phyloP scores from a whole-genome alignment of 2,113 vertebrate species.

The Formicarius rufipectus region DNA sequence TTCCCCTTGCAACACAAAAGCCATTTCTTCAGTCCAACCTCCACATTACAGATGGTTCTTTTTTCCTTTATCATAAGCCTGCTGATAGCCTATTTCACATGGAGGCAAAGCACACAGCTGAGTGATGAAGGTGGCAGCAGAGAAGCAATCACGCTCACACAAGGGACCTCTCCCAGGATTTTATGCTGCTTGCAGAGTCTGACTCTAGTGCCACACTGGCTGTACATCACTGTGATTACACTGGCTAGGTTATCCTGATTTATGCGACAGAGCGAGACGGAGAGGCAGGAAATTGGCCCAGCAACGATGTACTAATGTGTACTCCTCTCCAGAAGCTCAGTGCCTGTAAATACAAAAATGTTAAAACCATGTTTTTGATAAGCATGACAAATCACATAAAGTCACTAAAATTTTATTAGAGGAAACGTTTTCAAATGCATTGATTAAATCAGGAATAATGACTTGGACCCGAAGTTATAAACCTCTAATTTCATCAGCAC shows the following conservation, averaged over 20 bases:
- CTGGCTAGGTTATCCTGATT: neutral
- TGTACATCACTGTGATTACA: neutral
- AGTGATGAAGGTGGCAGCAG: neutral
- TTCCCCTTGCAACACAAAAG: neutral
- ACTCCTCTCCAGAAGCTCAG: neutral
- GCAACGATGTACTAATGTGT: neutral
- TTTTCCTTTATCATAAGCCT: neutral
- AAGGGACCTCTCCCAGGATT: neutral
- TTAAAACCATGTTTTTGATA: slow-evolving; percentile 43
- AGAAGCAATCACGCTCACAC: neutral
- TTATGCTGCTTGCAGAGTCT: neutral
- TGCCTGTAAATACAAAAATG: slow-evolving; percentile 24
- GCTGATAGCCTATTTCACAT: neutral
- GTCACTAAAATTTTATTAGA: slow-evolving; percentile 43
- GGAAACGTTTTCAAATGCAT: slow-evolving; percentile 49
- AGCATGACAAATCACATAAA: slow-evolving; percentile 29
- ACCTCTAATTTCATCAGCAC: slow-evolving; percentile 45
- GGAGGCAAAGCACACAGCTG: neutral
- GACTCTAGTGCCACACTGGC: neutral
- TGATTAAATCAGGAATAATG: slow-evolving; percentile 50
- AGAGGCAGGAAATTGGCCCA: slow-evolving; percentile 27
- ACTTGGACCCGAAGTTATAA: slow-evolving; percentile 27
- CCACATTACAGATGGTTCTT: neutral
- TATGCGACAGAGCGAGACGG: neutral
- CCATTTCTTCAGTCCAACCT: slow-evolving; percentile 18